Base-by-base conservation (phyloP, 1,140 invertebrate species). In the Cyclina sinensis region DNA sequence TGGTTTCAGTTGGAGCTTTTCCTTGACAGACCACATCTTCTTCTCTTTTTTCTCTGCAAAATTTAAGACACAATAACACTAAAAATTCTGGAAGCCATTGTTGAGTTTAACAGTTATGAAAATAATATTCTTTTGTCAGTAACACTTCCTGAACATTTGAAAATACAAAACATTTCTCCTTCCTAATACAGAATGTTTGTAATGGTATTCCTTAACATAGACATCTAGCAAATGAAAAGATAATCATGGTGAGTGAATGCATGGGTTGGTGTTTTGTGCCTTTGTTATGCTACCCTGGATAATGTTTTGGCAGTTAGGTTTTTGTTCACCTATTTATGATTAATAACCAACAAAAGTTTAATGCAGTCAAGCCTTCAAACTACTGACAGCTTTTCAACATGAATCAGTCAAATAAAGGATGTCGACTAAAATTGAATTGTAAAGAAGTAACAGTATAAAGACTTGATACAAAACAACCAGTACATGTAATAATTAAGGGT, bases 21-120 rank as follows among this genome's bases (percentile, higher is more conserved):
- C 59, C 59, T 65, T n/a, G 9, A 65, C 59, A 65, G 9, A n/a
- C 59, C 59, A 65, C n/a, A n/a, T n/a, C n/a, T n/a, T 65, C 59
- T 65, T 65, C 59, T 65, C 59, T 32, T n/a, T 65, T 65, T 65
- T 65, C 59, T 65, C 59, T 65, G 59, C 59, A 65, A 65, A 65
- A 65, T 65, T 65, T 65, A 65, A n/a, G n/a, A n/a, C n/a, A n/a
- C n/a, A n/a, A n/a, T n/a, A n/a, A n/a, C n/a, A n/a, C n/a, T n/a
- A n/a, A 65, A 11, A 32, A n/a, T n/a, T n/a, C n/a, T n/a, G n/a
- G n/a, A n/a, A n/a, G n/a, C 59, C 9, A 9, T 11, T 11, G 9
- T 65, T 11, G 59, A 65, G n/a, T n/a, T 65, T 9, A 11, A 9
- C 9, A 9, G 9, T 11, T 11, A 65, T 65, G 59, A 11, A 11